A percentile compares a stretch with the other conserved stretches of the same genome.
phyloP scores from a whole-genome alignment of 2,113 vertebrate species.

The Spilogale gracilis region DNA sequence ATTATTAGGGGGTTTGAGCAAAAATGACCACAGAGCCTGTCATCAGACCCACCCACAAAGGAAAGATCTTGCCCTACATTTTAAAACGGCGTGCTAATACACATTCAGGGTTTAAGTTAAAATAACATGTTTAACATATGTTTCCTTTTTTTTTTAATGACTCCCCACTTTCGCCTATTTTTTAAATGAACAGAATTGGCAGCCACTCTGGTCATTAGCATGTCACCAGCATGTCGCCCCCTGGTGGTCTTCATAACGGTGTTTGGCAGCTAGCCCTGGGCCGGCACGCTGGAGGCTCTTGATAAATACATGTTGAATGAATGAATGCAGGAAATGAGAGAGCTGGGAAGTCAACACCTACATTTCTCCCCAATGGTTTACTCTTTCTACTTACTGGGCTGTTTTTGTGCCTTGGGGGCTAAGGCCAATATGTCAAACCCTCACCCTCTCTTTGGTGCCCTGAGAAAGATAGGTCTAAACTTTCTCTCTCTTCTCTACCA shows the following conservation, averaged over 20 bases:
- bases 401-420: background rate
- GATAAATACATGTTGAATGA: background rate
- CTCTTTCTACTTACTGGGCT: background rate
- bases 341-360: background rate
- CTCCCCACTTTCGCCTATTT: background rate
- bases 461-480: background rate
- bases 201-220: background rate
- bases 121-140: background rate
- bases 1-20: background rate
- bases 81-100: background rate
- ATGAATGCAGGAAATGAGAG: background rate
- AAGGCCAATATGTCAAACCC: background rate
- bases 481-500: conserved; percentile 37
- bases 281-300: background rate
- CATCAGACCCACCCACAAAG: background rate
- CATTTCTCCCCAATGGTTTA: background rate
- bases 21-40: background rate
- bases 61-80: background rate
- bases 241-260: background rate
- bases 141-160: background rate
- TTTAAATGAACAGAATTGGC: background rate
- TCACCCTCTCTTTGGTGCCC: background rate
- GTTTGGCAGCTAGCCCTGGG: background rate
- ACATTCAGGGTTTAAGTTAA: background rate
- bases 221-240: too few relatives aligned